phyloP scores from a whole-genome alignment of 2,797 vertebrate genomes.

The Antennarius maculatus region DNA sequence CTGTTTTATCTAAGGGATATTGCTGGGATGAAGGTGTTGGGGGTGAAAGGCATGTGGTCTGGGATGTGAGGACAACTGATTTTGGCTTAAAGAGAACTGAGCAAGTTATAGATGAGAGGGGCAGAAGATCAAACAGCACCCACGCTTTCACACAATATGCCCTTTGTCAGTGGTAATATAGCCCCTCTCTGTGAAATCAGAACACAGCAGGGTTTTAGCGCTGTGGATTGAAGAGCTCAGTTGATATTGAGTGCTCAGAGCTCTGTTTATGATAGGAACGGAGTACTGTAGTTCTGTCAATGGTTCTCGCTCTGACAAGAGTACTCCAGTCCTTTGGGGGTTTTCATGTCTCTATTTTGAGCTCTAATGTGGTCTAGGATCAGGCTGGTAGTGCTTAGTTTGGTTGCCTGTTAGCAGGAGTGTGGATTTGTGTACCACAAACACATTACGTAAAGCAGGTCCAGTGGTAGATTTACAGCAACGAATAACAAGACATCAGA shows the following conservation, averaged over 20 bases:
- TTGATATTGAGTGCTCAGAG: slow-evolving; percentile 31
- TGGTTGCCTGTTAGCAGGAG: not conserved
- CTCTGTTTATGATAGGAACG: slow-evolving; percentile 23
- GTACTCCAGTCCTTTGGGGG: slow-evolving; percentile 3
- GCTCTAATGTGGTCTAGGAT: slow-evolving; percentile 5
- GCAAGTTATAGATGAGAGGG: slow-evolving; percentile 35
- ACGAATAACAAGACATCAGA: slow-evolving; percentile 24
- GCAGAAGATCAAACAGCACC: slow-evolving; percentile 46
- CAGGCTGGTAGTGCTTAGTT: not conserved
- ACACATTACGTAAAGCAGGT: slow-evolving; percentile 11
- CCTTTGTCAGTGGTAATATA: slow-evolving; percentile 23
- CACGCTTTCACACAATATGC: slow-evolving; percentile 26
- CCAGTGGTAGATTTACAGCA: slow-evolving; percentile 19
- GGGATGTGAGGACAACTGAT: slow-evolving; percentile 13
- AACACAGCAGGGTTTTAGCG: slow-evolving; percentile 32
- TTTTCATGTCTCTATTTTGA: slow-evolving; percentile 23
- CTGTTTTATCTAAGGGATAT: slow-evolving; percentile 7
- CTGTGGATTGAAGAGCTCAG: slow-evolving; percentile 23
- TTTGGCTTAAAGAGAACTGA: slow-evolving; percentile 21
- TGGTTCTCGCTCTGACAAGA: slow-evolving; percentile 26
- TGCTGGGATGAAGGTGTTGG: slow-evolving; percentile 28
- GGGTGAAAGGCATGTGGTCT: slow-evolving; percentile 35
- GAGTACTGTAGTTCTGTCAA: slow-evolving; percentile 33
- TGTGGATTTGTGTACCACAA: not conserved
- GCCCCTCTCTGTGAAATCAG: slow-evolving; percentile 21